These are phyloP conservation scores for Heterochromis multidens DNA, from an alignment of 2,113 vertebrate species.

Conservation along the genomic window DNA sequence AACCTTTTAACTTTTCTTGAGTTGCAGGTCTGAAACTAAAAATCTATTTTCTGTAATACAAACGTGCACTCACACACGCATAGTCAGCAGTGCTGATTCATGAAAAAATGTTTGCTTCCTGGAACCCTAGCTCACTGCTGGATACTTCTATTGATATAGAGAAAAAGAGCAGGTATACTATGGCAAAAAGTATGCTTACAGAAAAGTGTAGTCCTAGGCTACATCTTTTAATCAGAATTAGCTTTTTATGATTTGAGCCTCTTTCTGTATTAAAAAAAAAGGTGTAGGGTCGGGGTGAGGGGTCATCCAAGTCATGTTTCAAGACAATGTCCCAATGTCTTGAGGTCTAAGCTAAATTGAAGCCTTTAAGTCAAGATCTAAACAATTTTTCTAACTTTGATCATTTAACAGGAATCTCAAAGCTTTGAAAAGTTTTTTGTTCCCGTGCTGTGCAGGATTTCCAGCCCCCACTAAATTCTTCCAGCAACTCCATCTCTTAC, in stretches of 20 bases:
- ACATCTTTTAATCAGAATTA: neutral
- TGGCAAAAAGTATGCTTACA: neutral
- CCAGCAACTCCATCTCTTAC: neutral
- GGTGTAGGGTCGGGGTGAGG: neutral
- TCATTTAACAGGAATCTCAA: neutral
- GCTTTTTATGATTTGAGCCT: neutral
- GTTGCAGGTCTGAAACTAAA: neutral
- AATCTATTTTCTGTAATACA: neutral
- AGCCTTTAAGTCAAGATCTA: neutral
- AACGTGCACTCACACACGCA: neutral
- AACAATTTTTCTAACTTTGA: neutral
- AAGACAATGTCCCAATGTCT: neutral
- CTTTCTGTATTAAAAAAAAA: neutral
- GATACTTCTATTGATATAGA: neutral
- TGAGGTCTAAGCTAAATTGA: neutral
- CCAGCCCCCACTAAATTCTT: neutral
- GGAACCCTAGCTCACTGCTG: neutral
- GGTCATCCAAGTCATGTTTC: neutral
- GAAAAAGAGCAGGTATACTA: no score
- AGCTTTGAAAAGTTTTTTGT: neutral
- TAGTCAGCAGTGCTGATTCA: neutral
- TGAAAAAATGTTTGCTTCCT: neutral
- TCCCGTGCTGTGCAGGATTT: neutral
- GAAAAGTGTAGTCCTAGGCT: neutral
- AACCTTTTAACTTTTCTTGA: neutral